Conservation (phyloP, 2,888 invertebrate genomes). For the Alsophila aescularia region DNA sequence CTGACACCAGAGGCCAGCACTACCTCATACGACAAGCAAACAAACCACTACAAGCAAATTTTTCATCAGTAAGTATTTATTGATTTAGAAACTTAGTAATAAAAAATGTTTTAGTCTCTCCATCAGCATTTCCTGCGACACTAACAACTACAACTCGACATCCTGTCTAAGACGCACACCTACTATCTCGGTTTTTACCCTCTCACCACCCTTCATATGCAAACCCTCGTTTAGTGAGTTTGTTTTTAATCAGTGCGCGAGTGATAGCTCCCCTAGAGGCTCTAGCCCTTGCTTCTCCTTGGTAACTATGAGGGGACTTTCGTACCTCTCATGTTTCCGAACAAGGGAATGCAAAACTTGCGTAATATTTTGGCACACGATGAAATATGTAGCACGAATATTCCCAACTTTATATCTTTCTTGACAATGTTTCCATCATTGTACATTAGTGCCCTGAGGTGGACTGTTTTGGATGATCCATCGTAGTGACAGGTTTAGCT, state of each 20-base stretch:
- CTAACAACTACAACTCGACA: neutral
- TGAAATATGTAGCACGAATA: no score
- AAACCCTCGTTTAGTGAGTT: slow-evolving; percentile 67
- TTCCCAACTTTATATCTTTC: no score
- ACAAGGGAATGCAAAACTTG: slow-evolving; percentile 26
- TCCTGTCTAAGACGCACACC: slow-evolving; percentile 5
- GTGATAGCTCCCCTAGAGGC: slow-evolving; percentile 67
- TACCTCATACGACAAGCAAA: no score
- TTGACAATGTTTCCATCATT: no score
- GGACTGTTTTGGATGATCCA: no score
- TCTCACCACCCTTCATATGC: slow-evolving; percentile 49
- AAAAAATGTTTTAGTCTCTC: no score
- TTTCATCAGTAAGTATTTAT: no score
- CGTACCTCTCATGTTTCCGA: slow-evolving; percentile 27
- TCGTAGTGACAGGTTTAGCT: no score
- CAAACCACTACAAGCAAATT: no score
- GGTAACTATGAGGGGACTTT: slow-evolving; percentile 59
- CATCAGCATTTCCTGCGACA: neutral
- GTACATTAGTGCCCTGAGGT: no score
- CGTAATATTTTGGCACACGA: slow-evolving; percentile 9
- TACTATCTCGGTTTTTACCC: slow-evolving; percentile 20
- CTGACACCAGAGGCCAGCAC: no score
- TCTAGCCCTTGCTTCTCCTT: slow-evolving; percentile 42
- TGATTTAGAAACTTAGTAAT: no score
- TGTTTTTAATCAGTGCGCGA: slow-evolving; percentile 80